phyloP scores from a whole-genome alignment of 2,113 vertebrate species.

The Talpa occidentalis region DNA sequence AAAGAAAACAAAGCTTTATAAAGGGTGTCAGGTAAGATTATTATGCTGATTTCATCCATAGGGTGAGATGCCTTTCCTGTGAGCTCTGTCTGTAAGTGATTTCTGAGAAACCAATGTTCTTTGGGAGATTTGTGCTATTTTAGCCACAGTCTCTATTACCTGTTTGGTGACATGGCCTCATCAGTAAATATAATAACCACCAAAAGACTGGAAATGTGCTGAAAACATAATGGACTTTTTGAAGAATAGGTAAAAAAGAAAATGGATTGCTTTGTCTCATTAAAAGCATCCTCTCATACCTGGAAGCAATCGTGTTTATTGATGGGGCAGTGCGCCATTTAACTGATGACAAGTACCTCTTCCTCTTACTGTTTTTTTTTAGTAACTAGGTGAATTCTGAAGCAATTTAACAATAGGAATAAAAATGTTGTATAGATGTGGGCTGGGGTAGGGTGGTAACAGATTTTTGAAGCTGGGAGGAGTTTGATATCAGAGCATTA shows the following conservation, averaged over 20 bases:
- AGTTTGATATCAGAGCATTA: background rate
- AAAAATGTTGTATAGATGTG: background rate
- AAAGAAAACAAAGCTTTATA: conserved; percentile 11
- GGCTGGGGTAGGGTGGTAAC: background rate
- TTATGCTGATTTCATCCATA: conserved; percentile 8
- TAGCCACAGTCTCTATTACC: conserved; percentile 65
- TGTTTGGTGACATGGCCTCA: conserved; percentile 64
- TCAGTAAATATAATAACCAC: conserved; percentile 66
- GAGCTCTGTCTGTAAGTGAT: conserved; percentile 69
- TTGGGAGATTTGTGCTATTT: conserved; percentile 66
- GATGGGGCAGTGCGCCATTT: conserved; percentile 20
- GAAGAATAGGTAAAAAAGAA: background rate
- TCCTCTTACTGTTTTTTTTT: background rate
- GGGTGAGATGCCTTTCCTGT: conserved; percentile 54
- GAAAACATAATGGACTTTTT: conserved; percentile 49
- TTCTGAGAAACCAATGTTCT: conserved; percentile 72
- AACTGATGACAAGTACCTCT: conserved; percentile 33
- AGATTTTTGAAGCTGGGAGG: background rate
- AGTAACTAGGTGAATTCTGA: conserved; percentile 46
- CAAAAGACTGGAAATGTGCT: conserved; percentile 58
- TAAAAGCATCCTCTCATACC: conserved; percentile 48
- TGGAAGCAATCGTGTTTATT: conserved; percentile 56
- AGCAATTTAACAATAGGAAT: conserved; percentile 26
- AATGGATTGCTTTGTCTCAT: conserved; percentile 59
- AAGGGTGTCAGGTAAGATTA: background rate